These are phyloP conservation scores for Teleogryllus oceanicus DNA, from an alignment of 2,888 invertebrate genomes.

Conservation along the genomic window DNA sequence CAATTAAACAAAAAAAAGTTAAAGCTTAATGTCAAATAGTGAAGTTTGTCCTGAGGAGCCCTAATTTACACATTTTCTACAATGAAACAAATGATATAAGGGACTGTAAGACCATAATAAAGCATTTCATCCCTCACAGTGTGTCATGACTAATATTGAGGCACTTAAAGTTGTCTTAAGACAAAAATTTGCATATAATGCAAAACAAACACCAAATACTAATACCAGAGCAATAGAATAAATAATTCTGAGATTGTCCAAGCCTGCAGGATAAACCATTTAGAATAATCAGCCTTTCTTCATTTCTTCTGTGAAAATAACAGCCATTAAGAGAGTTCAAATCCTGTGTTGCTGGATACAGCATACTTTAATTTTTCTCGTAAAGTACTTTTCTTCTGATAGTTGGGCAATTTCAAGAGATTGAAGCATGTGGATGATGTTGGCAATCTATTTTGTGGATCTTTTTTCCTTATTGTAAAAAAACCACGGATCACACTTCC, in stretches of 20 bases:
- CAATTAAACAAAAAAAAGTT: background rate
- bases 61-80: background rate
- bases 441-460: slow-evolving; percentile 91
- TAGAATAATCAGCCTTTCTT: background rate
- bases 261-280: background rate
- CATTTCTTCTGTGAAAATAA: background rate
- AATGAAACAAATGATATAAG: background rate
- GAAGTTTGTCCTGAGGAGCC: background rate
- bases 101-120: too few relatives aligned
- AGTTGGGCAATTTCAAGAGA: slow-evolving; percentile 95
- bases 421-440: slow-evolving; percentile 99
- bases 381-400: slow-evolving; percentile 91
- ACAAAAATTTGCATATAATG: background rate
- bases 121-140: too few relatives aligned
- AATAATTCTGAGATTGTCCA: slow-evolving; percentile 2
- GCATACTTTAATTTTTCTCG: slow-evolving; percentile 96
- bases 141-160: background rate
- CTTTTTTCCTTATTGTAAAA: slow-evolving; percentile 93
- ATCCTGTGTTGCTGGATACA: slow-evolving; percentile 95
- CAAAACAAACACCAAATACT: background rate
- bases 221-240: background rate
- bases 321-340: slow-evolving; percentile 83
- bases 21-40: background rate
- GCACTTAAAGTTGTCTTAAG: slow-evolving; percentile 4
- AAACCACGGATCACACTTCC: slow-evolving; percentile 97